Evolutionary conservation across 2,113 vertebrate species (phyloP), one percentile per base, ranked within the genome.

Genomic region (Trogon melanurus): DNA sequence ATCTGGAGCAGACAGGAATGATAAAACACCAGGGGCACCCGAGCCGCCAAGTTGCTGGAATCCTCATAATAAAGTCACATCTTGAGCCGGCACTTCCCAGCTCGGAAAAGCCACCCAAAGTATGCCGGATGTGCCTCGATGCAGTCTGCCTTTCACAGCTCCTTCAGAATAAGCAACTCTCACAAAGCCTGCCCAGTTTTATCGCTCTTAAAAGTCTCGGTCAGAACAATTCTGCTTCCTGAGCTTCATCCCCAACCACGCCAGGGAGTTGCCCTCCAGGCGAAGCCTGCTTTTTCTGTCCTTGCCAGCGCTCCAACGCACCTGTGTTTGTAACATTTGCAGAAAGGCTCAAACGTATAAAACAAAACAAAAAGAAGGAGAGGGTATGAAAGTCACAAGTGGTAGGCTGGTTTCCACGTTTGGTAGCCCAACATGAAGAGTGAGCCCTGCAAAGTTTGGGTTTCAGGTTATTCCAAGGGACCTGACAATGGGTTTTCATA

Each of bases 81-180:
- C n/a, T 64, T 34, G 29, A 85, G 87, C 57, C 62, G 89, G 62
- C 48, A 66, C 62, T 36, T 22, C 41, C 41, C 41, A 41, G 11
- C 41, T 41, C 13, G 41, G 41, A 41, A 41, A 41, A 41, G 41
- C 41, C 41, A 41, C 66, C 30, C 0, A 0, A 0, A 67, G 29
- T 6, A 50, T 0, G 1, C 48, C 5, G 91, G 17, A 19, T 61
- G 70, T 25, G 60, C 47, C 79, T 44, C 0, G 0, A 48, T 5
- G 1, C 8, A 10, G 51, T 58, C 47, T 92, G 79, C 71, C n/a
- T 83, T 51, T 51, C 57, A 61, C 26, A 82, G 62, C 30, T 53
- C 61, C 20, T 45, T 11, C 51, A 32, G 47, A 75, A 41, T 2
- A 64, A 85, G n/a, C 36, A 74, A 17, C 75, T 79, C 56, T 79